These are phyloP conservation scores for Phalacrocorax pelagicus DNA, from an alignment of 2,113 vertebrate genomes.

Conservation along the genomic window DNA sequence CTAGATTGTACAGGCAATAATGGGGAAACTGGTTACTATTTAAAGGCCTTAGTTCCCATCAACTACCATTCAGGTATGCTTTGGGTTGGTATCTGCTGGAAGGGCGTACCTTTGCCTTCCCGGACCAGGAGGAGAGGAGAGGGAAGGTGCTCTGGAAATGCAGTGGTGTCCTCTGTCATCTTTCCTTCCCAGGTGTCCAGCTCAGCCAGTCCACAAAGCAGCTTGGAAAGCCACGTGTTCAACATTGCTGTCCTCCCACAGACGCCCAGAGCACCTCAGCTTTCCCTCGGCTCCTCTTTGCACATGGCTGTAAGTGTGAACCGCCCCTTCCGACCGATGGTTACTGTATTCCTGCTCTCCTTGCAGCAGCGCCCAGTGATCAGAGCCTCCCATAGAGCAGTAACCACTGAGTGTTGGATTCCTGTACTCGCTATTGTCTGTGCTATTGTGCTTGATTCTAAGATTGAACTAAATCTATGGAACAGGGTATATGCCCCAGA, in stretches of 20 bases:
- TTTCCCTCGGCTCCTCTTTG: slow-evolving; percentile 81
- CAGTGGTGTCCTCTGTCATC: neutral
- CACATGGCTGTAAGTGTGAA: slow-evolving; percentile 87
- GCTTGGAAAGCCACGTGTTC: slow-evolving; percentile 82
- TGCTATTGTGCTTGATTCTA: neutral
- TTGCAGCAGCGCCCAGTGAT: too few species aligned
- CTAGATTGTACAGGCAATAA: neutral
- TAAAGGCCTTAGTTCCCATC: neutral
- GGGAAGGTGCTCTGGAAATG: neutral
- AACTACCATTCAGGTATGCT: too few species aligned
- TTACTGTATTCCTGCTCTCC: neutral
- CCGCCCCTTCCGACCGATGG: fast-evolving
- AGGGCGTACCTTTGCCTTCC: neutral
- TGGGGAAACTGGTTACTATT: neutral
- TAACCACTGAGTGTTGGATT: neutral
- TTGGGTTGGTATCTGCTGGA: neutral
- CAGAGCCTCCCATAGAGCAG: neutral
- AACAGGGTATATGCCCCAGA: too few species aligned
- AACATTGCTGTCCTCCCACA: slow-evolving; percentile 89
- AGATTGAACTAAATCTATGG: neutral
- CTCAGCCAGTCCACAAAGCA: slow-evolving; percentile 49
- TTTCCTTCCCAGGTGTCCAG: slow-evolving; percentile 81
- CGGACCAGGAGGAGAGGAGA: neutral
- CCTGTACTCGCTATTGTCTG: fast-evolving
- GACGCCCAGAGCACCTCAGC: slow-evolving; percentile 75